Evolutionary conservation across 2,888 invertebrate genomes (phyloP), one percentile per base, ranked within the genome.

Genomic region (Labia minor): DNA sequence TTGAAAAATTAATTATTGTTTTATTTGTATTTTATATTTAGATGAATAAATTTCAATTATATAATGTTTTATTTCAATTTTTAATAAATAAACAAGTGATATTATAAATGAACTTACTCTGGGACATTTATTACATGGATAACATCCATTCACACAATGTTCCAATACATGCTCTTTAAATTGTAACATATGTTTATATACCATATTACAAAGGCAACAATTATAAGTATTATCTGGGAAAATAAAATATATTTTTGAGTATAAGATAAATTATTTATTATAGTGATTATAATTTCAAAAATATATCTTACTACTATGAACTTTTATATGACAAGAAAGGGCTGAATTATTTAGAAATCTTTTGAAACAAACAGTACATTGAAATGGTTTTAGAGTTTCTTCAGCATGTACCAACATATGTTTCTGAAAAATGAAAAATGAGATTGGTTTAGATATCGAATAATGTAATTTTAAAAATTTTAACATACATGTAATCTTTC

Each of bases 311-410:
- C n/a, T n/a, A n/a, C n/a, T 77, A 73, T 89, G 89, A 2, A 84
- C 85, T 77, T 88, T 88, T 68, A 86, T 75, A 75, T 90, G 89
- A 71, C 87, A 86, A 1, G 86, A 81, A 19, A 89, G 77, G 1
- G 89, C 88, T 0, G 88, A 86, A 73, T 86, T 86, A 71, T 86
- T 89, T 73, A 88, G 80, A 76, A 89, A 88, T 65, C 85, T 76
- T 74, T 86, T 86, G 37, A 79, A 78, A 73, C 88, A 88, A 62
- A 82, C 78, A 49, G 81, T 78, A 74, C 89, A 89, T 73, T 86
- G 82, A 69, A 86, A 76, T 14, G 87, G 86, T 75, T 88, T 88
- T n/a, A 81, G 78, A 69, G 87, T 85, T 70, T 88, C 86, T 6
- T 81, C 81, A 65, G 83, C 84, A 74, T 89, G 88, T 19, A 85